Base-by-base conservation (phyloP, 2,797 vertebrate species). In the Perodicticus potto region DNA sequence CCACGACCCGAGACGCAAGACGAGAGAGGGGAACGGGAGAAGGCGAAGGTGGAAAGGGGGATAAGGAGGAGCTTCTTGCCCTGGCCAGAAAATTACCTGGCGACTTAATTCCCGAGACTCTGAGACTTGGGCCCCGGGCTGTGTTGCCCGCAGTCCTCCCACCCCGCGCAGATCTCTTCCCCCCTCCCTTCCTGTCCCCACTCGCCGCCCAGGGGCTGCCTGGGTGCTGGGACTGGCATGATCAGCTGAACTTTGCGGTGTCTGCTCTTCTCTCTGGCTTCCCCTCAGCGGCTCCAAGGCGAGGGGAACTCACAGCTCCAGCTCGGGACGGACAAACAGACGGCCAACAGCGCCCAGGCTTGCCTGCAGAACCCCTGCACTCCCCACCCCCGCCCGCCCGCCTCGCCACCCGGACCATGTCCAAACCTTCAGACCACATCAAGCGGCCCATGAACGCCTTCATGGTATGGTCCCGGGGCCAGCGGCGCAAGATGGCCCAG, bases 401-500 rank as follows among this genome's bases (percentile, higher is more conserved):
- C 93, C 88, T 86, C 67, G 92, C 96, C 96, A 84, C 92, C 95
- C 69, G 96, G 95, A 98, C 98, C 98, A 99, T 99, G 99, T 99
- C 99, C 98, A 99, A 99, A 98, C 99, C 99, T 59, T 99, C 99
- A 97, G 99, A 99, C 98, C 99, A 99, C 98, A 99, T 99, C 98
- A 99, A 99, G 98, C 98, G 99, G 98, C 99, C 99, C 98, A 99
- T 99, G 99, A 99, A 99, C 97, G 99, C 99, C 96, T 99, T 99
- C 98, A 99, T 99, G 99, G 99, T 99, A 77, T 99, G 99, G 99
- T 99, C 99, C 96, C 98, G 99, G 91, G 99, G 99, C 93, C 99
- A 99, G 97, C 98, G 99, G 96, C 99, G 99, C 86, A 99, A 99
- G 98, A 99, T 99, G 99, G 99, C 99, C 98, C 99, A 99, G 98